phyloP scores from a whole-genome alignment of 2,113 vertebrate genomes.

The Deroptyus accipitrinus region DNA sequence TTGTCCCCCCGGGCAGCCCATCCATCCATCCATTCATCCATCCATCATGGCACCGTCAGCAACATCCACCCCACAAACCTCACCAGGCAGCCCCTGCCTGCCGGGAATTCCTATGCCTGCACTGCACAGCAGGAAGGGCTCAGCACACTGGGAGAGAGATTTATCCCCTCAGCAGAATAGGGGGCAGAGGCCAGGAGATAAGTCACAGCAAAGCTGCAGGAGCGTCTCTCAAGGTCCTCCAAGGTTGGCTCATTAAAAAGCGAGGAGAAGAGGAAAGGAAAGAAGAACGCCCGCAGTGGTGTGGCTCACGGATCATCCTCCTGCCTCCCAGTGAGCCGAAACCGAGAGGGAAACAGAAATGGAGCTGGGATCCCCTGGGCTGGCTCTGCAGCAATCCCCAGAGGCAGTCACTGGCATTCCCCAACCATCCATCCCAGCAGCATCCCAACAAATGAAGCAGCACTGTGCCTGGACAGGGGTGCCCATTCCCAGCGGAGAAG shows the following conservation, averaged over 20 bases:
- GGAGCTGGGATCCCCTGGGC: not conserved
- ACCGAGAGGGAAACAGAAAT: not conserved
- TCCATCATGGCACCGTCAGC: not conserved
- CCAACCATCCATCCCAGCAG: not conserved
- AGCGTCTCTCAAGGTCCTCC: conserved; percentile 13
- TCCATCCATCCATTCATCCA: conserved; percentile 11
- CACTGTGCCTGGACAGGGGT: rapidly evolving
- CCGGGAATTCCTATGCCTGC: not conserved
- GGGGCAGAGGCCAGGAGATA: not conserved
- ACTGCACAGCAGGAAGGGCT: rapidly evolving
- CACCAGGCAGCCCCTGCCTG: not conserved
- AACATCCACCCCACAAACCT: not conserved
- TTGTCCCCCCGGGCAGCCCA: not conserved
- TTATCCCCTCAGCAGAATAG: not conserved
- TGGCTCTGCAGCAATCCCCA: not conserved
- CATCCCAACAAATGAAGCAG: not conserved
- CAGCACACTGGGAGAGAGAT: not conserved
- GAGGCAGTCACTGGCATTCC: not conserved
- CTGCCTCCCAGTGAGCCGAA: not conserved
- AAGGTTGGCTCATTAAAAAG: conserved; percentile 39
- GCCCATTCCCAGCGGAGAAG: not conserved
- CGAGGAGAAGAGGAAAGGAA: not conserved
- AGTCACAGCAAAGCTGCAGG: conserved; percentile 21
- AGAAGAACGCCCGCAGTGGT: not conserved
- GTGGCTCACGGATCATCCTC: not conserved